Base-by-base conservation (phyloP, 2,888 invertebrate species). In the Crossocerus cetratus region DNA sequence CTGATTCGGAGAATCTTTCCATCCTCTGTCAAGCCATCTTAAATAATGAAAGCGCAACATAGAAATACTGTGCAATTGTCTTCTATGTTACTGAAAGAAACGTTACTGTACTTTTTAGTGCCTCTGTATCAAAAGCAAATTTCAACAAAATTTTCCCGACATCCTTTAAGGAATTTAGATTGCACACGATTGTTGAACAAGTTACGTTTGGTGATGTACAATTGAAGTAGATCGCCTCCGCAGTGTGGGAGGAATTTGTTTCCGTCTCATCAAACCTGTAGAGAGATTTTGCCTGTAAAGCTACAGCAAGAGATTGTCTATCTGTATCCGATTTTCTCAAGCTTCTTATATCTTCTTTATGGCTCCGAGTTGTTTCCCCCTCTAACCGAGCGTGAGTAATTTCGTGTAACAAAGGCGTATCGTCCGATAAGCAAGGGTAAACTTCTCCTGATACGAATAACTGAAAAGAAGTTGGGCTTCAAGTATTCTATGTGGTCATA, bases 121-220 rank as follows among this genome's bases (percentile, higher is more conserved):
- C 76, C 4, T 72, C 64, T 11, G 64, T 42, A 16, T 87, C 69
- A 16, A 87, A 63, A 20, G 73, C 54, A 53, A 84, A 62, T 23
- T 74, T 76, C 21, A 86, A 64, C 21, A 63, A 54, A 44, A 87
- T 20, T 13, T 78, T 83, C 5, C 73, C 86, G 16, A 83, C 62
- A 44, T 86, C 82, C 44, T 77, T 83, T 20, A 84, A 42, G 2
- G 64, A 62, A 3, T 57, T 70, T n/a, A 86, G 73, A 54, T 78
- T 64, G 16, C 87, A 87, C 11, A 57, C 58, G 2, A 87, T 69
- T 14, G 44, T 65, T n/a, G 74, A 78, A 55, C 86, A 86, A 43
- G 74, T 66, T 16, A 83, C 72, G 11, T 72, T 65, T 0, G 58
- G 16, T 0, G 68, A 72, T 0, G 86, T 82, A 66, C 87, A 87